These are phyloP conservation scores for Elgaria multicarinata DNA, from an alignment of 2,113 vertebrate species.

Conservation along the genomic window DNA sequence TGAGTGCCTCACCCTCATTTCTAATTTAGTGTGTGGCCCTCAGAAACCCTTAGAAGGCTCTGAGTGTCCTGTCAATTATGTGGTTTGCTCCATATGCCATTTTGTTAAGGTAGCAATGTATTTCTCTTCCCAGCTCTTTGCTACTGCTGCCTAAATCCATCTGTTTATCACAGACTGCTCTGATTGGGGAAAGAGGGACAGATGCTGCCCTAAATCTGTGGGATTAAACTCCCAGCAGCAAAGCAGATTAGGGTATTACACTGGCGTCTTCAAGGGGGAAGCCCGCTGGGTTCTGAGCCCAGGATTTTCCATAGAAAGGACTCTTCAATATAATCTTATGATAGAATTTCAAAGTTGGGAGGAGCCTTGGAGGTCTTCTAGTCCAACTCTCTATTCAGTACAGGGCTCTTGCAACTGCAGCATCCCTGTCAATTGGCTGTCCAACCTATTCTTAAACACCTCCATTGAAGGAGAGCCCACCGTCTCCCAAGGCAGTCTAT, in stretches of 20 bases:
- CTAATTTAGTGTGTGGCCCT: background rate
- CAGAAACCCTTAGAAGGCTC: constrained; percentile 4
- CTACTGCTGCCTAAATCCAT: constrained; percentile 38
- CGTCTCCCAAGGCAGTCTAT: background rate
- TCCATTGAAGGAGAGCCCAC: background rate
- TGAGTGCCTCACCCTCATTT: background rate
- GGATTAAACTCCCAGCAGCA: constrained; percentile 76
- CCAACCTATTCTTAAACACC: too few species aligned
- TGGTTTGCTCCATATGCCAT: constrained; percentile 37
- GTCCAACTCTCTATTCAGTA: background rate
- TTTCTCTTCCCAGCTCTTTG: background rate
- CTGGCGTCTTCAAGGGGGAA: constrained; percentile 60
- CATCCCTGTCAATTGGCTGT: background rate
- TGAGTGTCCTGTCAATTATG: constrained; percentile 19
- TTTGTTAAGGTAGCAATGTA: background rate
- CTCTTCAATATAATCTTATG: background rate
- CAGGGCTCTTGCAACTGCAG: background rate
- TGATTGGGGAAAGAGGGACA: constrained; percentile 62
- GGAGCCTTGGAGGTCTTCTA: background rate
- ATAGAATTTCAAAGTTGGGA: background rate
- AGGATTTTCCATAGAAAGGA: background rate
- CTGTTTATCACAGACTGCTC: constrained; percentile 43
- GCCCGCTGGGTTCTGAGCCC: constrained; percentile 26
- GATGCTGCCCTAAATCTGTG: constrained; percentile 78
- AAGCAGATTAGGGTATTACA: constrained; percentile 78